These are phyloP conservation scores for Rhadinocentrus ornatus DNA, from an alignment of 2,797 vertebrate genomes.

Conservation along the genomic window DNA sequence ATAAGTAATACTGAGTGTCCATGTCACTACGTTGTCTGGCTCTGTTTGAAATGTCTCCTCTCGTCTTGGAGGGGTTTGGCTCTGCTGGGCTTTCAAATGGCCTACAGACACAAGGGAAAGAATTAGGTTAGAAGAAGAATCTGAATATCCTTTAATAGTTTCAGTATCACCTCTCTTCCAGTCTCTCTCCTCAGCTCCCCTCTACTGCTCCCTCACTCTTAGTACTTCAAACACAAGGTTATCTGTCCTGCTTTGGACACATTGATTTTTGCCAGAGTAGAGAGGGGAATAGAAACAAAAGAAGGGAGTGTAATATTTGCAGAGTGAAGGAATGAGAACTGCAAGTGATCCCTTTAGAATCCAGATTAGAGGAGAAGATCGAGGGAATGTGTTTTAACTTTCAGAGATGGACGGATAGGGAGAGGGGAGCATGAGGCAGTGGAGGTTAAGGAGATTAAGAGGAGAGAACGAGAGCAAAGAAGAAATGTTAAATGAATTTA, in stretches of 20 bases:
- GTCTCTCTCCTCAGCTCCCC: constrained; percentile 25
- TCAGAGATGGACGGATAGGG: constrained; percentile 36
- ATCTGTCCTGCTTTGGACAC: constrained; percentile 76
- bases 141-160: constrained; percentile 73
- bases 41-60: constrained; percentile 25
- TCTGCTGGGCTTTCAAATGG: constrained; percentile 59
- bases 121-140: constrained; percentile 61
- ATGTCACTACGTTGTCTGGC: constrained; percentile 2
- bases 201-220: constrained; percentile 51
- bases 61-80: constrained; percentile 40
- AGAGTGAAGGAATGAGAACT: constrained; percentile 61
- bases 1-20: neutral
- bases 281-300: constrained; percentile 54
- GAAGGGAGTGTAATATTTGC: constrained; percentile 72
- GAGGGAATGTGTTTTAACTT: constrained; percentile 58
- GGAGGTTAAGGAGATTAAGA: constrained; percentile 67
- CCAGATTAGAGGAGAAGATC: constrained; percentile 67
- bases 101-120: constrained; percentile 30
- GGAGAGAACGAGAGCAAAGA: constrained; percentile 54
- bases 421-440: constrained; percentile 11
- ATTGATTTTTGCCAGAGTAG: constrained; percentile 71
- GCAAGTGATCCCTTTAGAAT: constrained; percentile 67
- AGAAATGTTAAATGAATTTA: constrained; percentile 65
- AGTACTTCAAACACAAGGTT: constrained; percentile 80
- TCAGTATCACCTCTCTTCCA: constrained; percentile 60